Conservation (phyloP, 30 jellyfish, hydroid and myxozoan species). For the Morbakka virulenta region DNA sequence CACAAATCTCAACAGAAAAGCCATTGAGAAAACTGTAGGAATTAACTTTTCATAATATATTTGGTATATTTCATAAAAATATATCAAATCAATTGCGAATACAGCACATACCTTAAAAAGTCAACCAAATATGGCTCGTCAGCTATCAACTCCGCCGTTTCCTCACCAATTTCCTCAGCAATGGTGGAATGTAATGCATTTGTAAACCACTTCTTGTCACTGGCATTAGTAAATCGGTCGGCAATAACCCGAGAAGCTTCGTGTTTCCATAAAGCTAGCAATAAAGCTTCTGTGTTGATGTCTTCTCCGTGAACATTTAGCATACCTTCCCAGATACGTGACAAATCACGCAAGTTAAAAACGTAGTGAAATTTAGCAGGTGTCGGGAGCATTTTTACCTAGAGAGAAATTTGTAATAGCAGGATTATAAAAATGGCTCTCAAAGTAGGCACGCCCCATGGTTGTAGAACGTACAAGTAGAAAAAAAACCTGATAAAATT, state of each 20-base stretch:
- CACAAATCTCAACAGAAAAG: too few relatives aligned
- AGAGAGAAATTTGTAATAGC: too few relatives aligned
- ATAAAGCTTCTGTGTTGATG: conserved; percentile 3
- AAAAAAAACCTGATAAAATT: too few relatives aligned
- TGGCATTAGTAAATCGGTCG: conserved; percentile 77
- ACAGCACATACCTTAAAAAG: conserved; percentile 78
- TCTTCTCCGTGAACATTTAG: conserved; percentile 63
- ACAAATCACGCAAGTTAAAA: conserved; percentile 90
- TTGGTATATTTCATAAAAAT: too few relatives aligned
- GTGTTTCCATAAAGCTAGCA: conserved; percentile 82
- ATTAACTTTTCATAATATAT: too few relatives aligned
- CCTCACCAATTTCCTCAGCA: conserved; percentile 62
- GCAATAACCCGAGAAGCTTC: conserved; percentile 93
- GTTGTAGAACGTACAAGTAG: too few relatives aligned
- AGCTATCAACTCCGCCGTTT: conserved; percentile 39
- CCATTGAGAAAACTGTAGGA: too few relatives aligned
- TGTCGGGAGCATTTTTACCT: conserved; percentile 96
- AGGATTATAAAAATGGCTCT: too few relatives aligned
- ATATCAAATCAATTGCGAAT: too few relatives aligned
- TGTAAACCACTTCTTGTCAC: conserved; percentile 75
- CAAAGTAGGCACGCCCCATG: too few relatives aligned
- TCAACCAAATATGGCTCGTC: conserved; percentile 90
- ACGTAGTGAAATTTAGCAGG: conserved; percentile 97
- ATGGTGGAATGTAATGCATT: conserved; percentile 25
- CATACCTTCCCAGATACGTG: conserved; percentile 99